A percentile compares a stretch with the other conserved stretches of the same genome.
Conservation (phyloP, 2,797 vertebrate genomes). For the Sternarchorhynchus goeldii region DNA sequence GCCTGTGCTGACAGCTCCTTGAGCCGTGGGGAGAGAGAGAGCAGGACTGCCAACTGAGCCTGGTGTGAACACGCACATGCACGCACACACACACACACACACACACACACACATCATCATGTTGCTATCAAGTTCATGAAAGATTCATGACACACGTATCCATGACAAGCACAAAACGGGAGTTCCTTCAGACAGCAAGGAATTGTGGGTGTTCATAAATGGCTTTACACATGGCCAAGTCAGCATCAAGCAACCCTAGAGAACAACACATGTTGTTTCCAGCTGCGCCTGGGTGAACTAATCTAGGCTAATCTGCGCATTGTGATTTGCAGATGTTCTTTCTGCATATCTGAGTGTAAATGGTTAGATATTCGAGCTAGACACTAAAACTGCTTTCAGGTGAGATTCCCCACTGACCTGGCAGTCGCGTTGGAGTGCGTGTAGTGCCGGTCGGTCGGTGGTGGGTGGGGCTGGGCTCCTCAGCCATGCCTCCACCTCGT, state of each 20-base stretch:
- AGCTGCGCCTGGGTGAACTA: no score
- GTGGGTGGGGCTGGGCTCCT: constrained; percentile 40
- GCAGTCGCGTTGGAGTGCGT: constrained; percentile 72
- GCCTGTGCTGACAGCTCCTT: constrained; percentile 73
- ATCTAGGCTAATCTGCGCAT: no score
- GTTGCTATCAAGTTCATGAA: background rate
- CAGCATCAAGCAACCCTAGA: background rate
- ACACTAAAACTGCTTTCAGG: background rate
- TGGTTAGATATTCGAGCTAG: background rate
- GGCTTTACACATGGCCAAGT: no score
- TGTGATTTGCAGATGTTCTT: no score
- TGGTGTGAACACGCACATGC: constrained; percentile 56
- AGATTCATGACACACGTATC: constrained; percentile 15
- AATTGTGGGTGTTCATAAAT: background rate
- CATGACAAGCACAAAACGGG: background rate
- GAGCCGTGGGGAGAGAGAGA: constrained; percentile 67
- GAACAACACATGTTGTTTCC: no score
- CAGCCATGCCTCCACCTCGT: constrained; percentile 81
- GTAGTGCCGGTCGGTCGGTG: constrained; percentile 62
- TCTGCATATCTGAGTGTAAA: background rate
- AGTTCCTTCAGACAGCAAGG: constrained; percentile 12
- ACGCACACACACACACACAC: constrained; percentile 9
- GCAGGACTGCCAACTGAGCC: constrained; percentile 73
- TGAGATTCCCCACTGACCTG: constrained; percentile 72
- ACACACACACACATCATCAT: background rate